Conservation (phyloP, 2,797 vertebrate genomes). For the Poeciliopsis gracilis region DNA sequence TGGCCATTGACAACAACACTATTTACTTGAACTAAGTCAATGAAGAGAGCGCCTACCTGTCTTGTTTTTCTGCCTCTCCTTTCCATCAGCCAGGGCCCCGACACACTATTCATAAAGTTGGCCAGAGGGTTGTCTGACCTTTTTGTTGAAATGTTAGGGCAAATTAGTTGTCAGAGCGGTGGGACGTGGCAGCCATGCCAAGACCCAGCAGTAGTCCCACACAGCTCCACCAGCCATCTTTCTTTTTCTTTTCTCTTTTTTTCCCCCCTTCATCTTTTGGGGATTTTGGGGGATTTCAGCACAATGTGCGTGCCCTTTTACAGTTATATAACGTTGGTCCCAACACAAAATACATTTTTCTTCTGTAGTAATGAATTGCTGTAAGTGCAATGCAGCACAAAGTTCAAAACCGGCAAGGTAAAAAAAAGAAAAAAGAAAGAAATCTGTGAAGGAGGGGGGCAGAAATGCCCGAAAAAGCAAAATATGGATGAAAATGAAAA, state of each 20-base stretch:
- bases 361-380: conserved; percentile 2
- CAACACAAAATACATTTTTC: neutral
- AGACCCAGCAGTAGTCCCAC: conserved; percentile 29
- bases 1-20: conserved; percentile 59
- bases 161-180: conserved; percentile 80
- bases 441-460: neutral
- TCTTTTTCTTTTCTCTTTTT: neutral
- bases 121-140: conserved; percentile 78
- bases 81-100: conserved; percentile 48
- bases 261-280: neutral
- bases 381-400: neutral
- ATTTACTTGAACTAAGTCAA: conserved; percentile 50
- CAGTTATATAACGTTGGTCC: neutral
- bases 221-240: conserved; percentile 6
- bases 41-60: conserved; percentile 65
- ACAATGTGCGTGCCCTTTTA: conserved; percentile 45
- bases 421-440: too few species aligned
- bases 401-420: neutral
- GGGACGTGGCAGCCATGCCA: conserved; percentile 70
- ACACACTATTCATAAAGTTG: conserved; percentile 74
- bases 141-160: conserved; percentile 80
- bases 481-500: neutral
- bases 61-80: conserved; percentile 49
- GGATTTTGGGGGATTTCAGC: conserved; percentile 15
- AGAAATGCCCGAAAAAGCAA: neutral